Evolutionary conservation across 2,113 vertebrate genomes (phyloP), one percentile per base, ranked within the genome.

Genomic region (Ageneiosus marmoratus): DNA sequence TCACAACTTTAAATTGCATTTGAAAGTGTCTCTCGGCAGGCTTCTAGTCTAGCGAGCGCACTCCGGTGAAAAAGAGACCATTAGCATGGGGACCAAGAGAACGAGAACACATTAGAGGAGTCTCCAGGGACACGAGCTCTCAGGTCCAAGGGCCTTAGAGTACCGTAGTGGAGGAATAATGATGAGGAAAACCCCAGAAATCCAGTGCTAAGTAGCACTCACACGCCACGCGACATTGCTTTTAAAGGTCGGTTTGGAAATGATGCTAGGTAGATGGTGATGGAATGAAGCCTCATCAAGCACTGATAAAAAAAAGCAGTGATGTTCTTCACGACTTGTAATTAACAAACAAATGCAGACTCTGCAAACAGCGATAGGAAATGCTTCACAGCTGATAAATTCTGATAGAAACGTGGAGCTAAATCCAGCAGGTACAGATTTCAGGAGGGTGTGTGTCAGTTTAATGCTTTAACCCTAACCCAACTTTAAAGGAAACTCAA

Each of bases 61-160:
- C 70, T 86, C 79, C 53, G 79, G 65, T 91, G 77, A 89, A 92
- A 89, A 84, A 80, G 80, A 87, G 86, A 80, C 89, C 87, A 90
- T 91, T 91, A 91, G 89, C 90, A 91, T 88, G 81, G 88, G 91
- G 91, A 91, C 88, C 84, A 87, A 84, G 91, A 80, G 90, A 89
- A 91, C 89, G 87, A 89, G 91, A 90, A 90, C 81, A 82, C 86
- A 92, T 93, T 91, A 92, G 85, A 75, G 51, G 69, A 53, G 77
- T 89, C 89, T 84, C 90, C 76, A 13, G 89, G 90, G 93, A 92
- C 81, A 77, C 72, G 27, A 75, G 70, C 82, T 84, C 87, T 84
- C 84, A 85, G 81, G 81, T 91, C 91, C 87, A 87, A 81, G 87
- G 86, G 86, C 83, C 83, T 88, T 88, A 79, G 80, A 82, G 86